Evolutionary conservation across 2,888 invertebrate species (phyloP).

Genomic region (Chrysopilus asiliformis): DNA sequence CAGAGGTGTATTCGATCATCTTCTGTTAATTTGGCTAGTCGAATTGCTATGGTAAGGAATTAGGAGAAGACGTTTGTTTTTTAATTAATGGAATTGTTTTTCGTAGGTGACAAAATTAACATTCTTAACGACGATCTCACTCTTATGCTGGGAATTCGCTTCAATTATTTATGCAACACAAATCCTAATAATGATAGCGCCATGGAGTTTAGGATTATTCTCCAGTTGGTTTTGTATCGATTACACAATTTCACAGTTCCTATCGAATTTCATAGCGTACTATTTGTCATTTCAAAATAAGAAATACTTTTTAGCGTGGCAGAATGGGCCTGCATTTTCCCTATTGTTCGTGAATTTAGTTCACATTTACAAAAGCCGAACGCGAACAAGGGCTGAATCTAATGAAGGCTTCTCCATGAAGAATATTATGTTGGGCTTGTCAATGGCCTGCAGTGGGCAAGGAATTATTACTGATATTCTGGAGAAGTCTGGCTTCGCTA

Average conservation of each 20-base stretch:
- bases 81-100: constrained; percentile 5
- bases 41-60: constrained; percentile 18
- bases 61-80: no score
- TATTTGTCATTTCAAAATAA: constrained; percentile 29
- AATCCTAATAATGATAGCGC: constrained; percentile 53
- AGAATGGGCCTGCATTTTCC: constrained; percentile 27
- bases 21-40: constrained; percentile 17
- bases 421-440: constrained; percentile 23
- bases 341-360: constrained; percentile 24
- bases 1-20: constrained; percentile 25
- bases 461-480: constrained; percentile 26
- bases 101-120: constrained; percentile 28
- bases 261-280: constrained; percentile 27
- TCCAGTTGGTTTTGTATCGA: constrained; percentile 27
- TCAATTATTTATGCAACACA: constrained; percentile 72
- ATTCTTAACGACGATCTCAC: constrained; percentile 27
- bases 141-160: constrained; percentile 64
- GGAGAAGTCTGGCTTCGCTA: constrained; percentile 24
- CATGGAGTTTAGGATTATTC: constrained; percentile 47
- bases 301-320: constrained; percentile 31
- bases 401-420: constrained; percentile 17
- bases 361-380: constrained; percentile 13
- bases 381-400: constrained; percentile 1
- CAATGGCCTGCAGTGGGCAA: constrained; percentile 27
- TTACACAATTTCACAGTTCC: constrained; percentile 29